Evolutionary conservation across 1,140 invertebrate genomes (phyloP).

Genomic region (Drosophila orosa): DNA sequence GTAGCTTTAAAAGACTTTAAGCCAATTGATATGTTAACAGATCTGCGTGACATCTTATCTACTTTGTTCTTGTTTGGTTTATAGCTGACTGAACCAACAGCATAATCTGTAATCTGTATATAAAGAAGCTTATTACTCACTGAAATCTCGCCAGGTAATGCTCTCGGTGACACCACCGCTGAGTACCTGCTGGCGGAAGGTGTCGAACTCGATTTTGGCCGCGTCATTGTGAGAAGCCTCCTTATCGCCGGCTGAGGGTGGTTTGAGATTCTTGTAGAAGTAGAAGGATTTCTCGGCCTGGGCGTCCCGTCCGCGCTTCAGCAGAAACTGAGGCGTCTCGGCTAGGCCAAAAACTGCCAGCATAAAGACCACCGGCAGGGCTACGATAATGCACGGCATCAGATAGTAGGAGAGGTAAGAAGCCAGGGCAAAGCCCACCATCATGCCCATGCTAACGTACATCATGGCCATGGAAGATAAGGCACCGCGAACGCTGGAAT

Average conservation of each 20-base stretch:
- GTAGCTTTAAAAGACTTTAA: background rate
- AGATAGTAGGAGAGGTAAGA: conserved; percentile 62
- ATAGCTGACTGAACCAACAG: background rate
- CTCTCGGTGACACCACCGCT: conserved; percentile 56
- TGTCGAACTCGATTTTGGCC: conserved; percentile 67
- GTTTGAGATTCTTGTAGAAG: conserved; percentile 67
- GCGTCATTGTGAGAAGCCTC: conserved; percentile 48
- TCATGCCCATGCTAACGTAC: conserved; percentile 62
- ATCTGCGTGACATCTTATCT: conserved; percentile 1
- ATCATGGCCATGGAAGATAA: conserved; percentile 72
- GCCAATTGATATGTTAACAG: conserved; percentile 1
- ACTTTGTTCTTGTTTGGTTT: background rate
- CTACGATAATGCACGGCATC: conserved; percentile 63
- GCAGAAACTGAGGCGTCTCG: conserved; percentile 64
- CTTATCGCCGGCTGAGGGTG: conserved; percentile 15
- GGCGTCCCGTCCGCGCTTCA: conserved; percentile 48
- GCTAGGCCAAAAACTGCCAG: conserved; percentile 50
- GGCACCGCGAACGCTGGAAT: conserved; percentile 62
- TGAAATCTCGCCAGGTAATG: conserved; percentile 56
- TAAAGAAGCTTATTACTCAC: conserved; percentile 41
- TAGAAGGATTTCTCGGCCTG: conserved; percentile 61
- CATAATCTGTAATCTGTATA: conserved; percentile 1
- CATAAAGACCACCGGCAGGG: conserved; percentile 58
- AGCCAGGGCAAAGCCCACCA: conserved; percentile 57
- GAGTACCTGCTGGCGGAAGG: conserved; percentile 62